These are phyloP conservation scores for Trematocara variabile DNA, from an alignment of 2,113 vertebrate genomes.

Conservation along the genomic window DNA sequence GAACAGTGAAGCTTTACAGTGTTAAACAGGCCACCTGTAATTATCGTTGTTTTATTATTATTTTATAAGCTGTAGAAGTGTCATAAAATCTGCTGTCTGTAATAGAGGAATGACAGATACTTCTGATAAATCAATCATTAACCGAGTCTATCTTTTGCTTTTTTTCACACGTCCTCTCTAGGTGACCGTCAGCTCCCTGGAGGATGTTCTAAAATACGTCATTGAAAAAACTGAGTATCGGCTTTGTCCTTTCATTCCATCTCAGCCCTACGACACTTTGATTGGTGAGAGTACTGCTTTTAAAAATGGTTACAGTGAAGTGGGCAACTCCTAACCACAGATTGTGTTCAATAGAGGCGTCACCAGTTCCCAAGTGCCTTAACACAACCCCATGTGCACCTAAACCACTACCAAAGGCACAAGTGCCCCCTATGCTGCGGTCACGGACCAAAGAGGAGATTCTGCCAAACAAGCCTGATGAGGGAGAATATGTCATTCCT, in stretches of 20 bases:
- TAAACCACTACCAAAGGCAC: conserved; percentile 8
- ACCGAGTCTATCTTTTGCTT: background rate
- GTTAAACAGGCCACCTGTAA: background rate
- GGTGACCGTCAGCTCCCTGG: conserved; percentile 49
- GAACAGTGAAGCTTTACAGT: background rate
- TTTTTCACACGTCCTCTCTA: background rate
- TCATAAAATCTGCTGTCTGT: background rate
- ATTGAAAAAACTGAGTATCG: conserved; percentile 39
- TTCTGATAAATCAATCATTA: background rate
- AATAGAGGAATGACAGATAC: background rate
- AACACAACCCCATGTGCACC: background rate
- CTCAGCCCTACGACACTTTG: conserved; percentile 46
- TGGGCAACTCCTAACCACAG: background rate
- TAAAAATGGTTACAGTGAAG: background rate
- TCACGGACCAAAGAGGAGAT: background rate
- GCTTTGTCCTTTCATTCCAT: conserved; percentile 33
- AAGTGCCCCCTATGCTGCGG: conserved; percentile 23
- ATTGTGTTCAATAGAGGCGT: conserved; percentile 7
- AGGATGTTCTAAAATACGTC: conserved; percentile 52
- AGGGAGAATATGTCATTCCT: conserved; percentile 20
- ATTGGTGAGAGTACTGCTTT: conserved; percentile 47
- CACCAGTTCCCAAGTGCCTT: background rate
- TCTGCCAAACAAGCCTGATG: background rate
- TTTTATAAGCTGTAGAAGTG: background rate
- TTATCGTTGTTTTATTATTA: background rate